phyloP scores from a whole-genome alignment of 1,140 invertebrate genomes.

The Yoshiicerus persimilis region DNA sequence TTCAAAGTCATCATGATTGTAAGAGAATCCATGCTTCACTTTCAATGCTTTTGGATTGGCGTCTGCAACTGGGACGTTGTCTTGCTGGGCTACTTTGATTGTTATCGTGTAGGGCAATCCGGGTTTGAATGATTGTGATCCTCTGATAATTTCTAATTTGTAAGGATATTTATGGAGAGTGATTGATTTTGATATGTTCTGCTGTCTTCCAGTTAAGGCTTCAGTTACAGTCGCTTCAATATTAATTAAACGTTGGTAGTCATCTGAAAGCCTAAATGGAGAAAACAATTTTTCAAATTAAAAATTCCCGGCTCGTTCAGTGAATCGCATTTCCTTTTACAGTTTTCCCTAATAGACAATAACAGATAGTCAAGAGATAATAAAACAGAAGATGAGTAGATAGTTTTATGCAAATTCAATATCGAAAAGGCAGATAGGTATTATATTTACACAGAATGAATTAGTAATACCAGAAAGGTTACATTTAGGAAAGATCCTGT shows the following conservation, averaged over 20 bases:
- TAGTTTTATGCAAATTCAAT: not conserved
- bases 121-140: conserved; percentile 82
- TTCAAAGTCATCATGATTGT: conserved; percentile 65
- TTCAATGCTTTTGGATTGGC: conserved; percentile 62
- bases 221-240: conserved; percentile 80
- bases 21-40: conserved; percentile 67
- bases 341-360: no score
- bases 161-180: conserved; percentile 78
- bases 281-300: not conserved
- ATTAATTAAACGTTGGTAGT: conserved; percentile 71
- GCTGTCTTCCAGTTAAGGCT: conserved; percentile 72
- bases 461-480: no score
- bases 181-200: conserved; percentile 74
- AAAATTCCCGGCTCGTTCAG: not conserved
- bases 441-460: no score
- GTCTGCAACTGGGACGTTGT: conserved; percentile 69
- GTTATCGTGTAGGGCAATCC: conserved; percentile 72
- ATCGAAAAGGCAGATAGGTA: no score
- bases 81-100: conserved; percentile 73
- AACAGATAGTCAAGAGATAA: no score
- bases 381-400: not conserved
- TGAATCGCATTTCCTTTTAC: not conserved
- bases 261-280: conserved; percentile 63
- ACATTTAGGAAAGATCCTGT: no score
- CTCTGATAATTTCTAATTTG: conserved; percentile 77